Conservation (phyloP, 2,797 vertebrate genomes). For the Chiloscyllium punctatum region DNA sequence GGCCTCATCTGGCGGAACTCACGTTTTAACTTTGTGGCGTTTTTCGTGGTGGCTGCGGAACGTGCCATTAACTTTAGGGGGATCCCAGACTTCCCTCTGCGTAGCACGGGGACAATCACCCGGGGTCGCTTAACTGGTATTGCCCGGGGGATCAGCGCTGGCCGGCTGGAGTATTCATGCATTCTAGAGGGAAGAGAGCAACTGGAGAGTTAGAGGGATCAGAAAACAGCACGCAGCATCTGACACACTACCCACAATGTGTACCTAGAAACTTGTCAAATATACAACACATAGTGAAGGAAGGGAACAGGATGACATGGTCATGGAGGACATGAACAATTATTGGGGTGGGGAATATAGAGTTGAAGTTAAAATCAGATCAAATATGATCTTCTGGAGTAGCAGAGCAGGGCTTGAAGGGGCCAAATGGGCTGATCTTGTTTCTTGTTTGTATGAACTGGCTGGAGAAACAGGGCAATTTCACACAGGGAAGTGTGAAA, state of each 20-base stretch:
- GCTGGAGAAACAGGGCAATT: background rate
- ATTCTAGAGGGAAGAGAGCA: conserved; percentile 58
- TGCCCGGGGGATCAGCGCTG: conserved; percentile 72
- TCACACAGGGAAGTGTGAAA: background rate
- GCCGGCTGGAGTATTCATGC: conserved; percentile 75
- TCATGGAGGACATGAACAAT: too few relatives aligned
- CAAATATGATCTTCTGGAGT: too few relatives aligned
- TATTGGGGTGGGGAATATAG: too few relatives aligned
- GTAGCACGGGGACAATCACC: conserved; percentile 73
- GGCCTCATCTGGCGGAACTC: conserved; percentile 49
- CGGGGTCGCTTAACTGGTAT: conserved; percentile 78
- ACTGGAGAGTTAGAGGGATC: background rate
- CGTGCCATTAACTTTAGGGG: conserved; percentile 77
- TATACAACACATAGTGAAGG: too few relatives aligned
- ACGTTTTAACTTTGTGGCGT: conserved; percentile 74
- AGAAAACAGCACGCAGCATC: background rate
- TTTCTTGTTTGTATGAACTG: too few relatives aligned
- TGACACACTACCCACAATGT: background rate
- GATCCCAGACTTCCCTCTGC: conserved; percentile 73
- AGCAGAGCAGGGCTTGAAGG: too few relatives aligned
- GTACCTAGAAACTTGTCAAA: too few relatives aligned
- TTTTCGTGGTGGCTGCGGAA: conserved; percentile 63
- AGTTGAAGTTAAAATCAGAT: too few relatives aligned
- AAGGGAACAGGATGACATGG: background rate
- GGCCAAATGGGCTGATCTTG: too few relatives aligned